Evolutionary conservation across 2,888 invertebrate genomes (phyloP), one percentile per base, ranked within the genome.

Genomic region (Tetragnatha montana): DNA sequence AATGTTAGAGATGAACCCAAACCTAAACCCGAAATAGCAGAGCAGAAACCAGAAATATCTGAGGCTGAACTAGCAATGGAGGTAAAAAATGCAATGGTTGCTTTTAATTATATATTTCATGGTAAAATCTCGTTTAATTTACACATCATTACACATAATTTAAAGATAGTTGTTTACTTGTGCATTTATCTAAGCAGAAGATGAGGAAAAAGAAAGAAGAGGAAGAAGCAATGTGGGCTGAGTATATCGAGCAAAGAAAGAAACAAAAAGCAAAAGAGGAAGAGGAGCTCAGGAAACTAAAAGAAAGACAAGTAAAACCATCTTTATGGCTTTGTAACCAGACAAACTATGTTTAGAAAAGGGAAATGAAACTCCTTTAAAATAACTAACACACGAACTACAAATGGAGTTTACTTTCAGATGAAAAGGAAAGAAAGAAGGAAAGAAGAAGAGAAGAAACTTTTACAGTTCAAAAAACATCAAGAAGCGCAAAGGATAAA

Each of bases 171-270:
- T 22, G n/a, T n/a, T 12, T 69, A 35, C 17, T 81, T 21, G 19
- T 21, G 22, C 47, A 70, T 19, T 22, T 69, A 21, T 50, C 50
- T 22, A 78, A 92, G 91, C 92, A 92, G 91, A 92, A 92, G 91
- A 87, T 93, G 87, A 91, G 92, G 88, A 97, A 97, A 95, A 98
- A 98, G 95, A 96, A 97, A 95, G 97, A 97, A 93, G 98, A 98
- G 94, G 96, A 98, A 94, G 98, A 98, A 95, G 98, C 98, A 93
- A 97, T 98, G 95, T 95, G 98, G 94, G 97, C 97, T 94, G 98
- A 98, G 94, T 98, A 98, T 95, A 98, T 98, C 94, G 96, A 96
- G 94, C 98, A 98, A 96, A 98, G 98, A 97, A 96, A 98, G 94
- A 98, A 98, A 95, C 98, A 98, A 94, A 95, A 98, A 93, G 95